These are phyloP conservation scores for Terebella lapidaria DNA, from an alignment of 2,888 invertebrate species.

Conservation along the genomic window DNA sequence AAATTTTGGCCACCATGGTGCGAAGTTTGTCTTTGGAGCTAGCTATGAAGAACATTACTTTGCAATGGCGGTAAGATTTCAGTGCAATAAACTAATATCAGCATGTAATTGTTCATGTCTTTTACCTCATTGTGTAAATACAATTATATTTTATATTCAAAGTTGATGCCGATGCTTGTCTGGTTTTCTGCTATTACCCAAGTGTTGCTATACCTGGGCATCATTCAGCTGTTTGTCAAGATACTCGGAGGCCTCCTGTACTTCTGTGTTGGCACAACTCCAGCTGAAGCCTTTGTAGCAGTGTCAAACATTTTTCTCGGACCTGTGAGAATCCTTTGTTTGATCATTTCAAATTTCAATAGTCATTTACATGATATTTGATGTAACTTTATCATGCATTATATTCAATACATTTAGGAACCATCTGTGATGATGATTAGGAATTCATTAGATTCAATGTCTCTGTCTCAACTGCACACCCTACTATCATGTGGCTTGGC, in stretches of 20 bases:
- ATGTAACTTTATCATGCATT: no score
- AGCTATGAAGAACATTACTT: constrained; percentile 15
- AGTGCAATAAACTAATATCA: no score
- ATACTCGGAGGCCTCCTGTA: constrained; percentile 15
- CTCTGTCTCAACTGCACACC: constrained; percentile 21
- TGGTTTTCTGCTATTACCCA: constrained; percentile 20
- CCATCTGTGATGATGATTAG: constrained; percentile 82
- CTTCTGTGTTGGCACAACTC: constrained; percentile 10
- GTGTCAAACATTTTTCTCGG: constrained; percentile 23
- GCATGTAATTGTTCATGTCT: background rate
- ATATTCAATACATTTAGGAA: constrained; percentile 59
- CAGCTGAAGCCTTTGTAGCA: constrained; percentile 21
- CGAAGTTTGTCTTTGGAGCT: constrained; percentile 21
- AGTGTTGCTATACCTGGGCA: constrained; percentile 17
- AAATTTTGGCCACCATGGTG: constrained; percentile 15
- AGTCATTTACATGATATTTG: no score
- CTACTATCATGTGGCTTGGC: constrained; percentile 22
- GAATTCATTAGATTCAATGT: constrained; percentile 65
- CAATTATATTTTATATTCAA: no score
- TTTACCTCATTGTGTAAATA: background rate
- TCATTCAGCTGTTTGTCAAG: constrained; percentile 16
- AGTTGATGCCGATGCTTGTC: constrained; percentile 19
- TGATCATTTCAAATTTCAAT: no score
- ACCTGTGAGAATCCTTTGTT: constrained; percentile 20
- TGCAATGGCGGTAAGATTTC: constrained; percentile 21